Conservation (phyloP, 2,888 invertebrate genomes). For the Strigamia transsilvanica region DNA sequence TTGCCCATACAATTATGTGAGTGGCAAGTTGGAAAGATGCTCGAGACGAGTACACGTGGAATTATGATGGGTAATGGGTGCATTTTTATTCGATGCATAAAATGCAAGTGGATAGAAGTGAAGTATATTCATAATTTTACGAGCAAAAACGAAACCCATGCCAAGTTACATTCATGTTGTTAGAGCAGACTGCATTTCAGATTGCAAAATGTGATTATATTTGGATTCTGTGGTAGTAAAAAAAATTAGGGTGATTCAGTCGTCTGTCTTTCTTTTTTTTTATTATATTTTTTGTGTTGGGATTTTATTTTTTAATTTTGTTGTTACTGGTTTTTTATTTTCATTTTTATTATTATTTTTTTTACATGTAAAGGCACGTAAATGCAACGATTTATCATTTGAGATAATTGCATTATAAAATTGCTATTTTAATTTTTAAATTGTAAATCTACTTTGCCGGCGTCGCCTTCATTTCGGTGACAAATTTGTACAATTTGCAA, state of each 20-base stretch:
- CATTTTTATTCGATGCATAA: conserved; percentile 23
- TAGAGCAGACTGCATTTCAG: background rate
- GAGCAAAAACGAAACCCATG: conserved; percentile 17
- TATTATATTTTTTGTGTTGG: background rate
- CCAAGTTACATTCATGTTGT: conserved; percentile 15
- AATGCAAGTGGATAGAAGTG: conserved; percentile 21
- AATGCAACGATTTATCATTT: too few species aligned
- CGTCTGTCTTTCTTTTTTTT: background rate
- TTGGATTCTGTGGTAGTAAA: conserved; percentile 11
- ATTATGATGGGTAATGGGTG: conserved; percentile 10
- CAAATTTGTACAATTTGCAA: too few species aligned
- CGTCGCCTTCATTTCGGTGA: too few species aligned
- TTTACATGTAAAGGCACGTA: too few species aligned
- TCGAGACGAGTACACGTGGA: conserved; percentile 19
- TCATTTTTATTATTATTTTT: background rate
- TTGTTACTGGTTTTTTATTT: background rate
- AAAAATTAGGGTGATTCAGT: background rate
- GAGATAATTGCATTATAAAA: background rate
- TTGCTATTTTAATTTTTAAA: background rate
- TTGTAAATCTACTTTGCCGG: background rate
- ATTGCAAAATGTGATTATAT: conserved; percentile 16
- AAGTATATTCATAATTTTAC: conserved; percentile 30
- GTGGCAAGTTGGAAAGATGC: conserved; percentile 11
- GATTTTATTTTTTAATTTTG: background rate
- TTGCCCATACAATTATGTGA: conserved; percentile 30